phyloP scores from a whole-genome alignment of 1,140 invertebrate genomes.

The Hermetia illucens region DNA sequence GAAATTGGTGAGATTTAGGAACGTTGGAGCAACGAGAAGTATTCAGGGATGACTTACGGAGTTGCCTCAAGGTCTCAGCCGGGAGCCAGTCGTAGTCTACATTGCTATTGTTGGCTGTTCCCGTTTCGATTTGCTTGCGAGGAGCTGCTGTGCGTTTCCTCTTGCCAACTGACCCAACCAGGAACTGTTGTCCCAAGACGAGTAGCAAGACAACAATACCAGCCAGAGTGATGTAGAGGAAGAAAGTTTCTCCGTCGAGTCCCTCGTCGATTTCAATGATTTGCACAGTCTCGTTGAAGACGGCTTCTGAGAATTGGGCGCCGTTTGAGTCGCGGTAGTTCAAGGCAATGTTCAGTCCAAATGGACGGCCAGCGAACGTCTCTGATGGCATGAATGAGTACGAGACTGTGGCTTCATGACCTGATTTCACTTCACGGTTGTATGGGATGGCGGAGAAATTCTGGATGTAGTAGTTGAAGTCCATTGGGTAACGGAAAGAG shows the following conservation, averaged over 20 bases:
- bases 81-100: slow-evolving; percentile 98
- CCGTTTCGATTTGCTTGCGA: slow-evolving; percentile 56
- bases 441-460: slow-evolving; percentile 91
- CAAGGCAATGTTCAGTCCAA: slow-evolving; percentile 87
- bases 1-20: slow-evolving; percentile 10
- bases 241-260: slow-evolving; percentile 95
- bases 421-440: slow-evolving; percentile 75
- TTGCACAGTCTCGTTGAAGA: slow-evolving; percentile 98
- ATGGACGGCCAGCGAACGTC: slow-evolving; percentile 86
- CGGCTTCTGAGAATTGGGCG: slow-evolving; percentile 65
- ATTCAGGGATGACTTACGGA: slow-evolving; percentile 48
- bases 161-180: slow-evolving; percentile 49
- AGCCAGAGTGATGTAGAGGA: slow-evolving; percentile 88
- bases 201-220: slow-evolving; percentile 76
- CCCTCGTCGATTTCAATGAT: slow-evolving; percentile 94
- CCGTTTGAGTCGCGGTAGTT: slow-evolving; percentile 75
- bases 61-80: slow-evolving; percentile 66
- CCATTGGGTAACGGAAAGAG: slow-evolving; percentile 96
- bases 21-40: slow-evolving; percentile 6
- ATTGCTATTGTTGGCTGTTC: slow-evolving; percentile 76
- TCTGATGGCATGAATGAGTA: slow-evolving; percentile 94
- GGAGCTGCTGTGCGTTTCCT: slow-evolving; percentile 37
- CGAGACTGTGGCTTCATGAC: slow-evolving; percentile 84
- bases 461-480: slow-evolving; percentile 96
- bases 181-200: slow-evolving; percentile 80